Evolutionary conservation across 2,113 vertebrate species (phyloP).

Genomic region (Grus americana): DNA sequence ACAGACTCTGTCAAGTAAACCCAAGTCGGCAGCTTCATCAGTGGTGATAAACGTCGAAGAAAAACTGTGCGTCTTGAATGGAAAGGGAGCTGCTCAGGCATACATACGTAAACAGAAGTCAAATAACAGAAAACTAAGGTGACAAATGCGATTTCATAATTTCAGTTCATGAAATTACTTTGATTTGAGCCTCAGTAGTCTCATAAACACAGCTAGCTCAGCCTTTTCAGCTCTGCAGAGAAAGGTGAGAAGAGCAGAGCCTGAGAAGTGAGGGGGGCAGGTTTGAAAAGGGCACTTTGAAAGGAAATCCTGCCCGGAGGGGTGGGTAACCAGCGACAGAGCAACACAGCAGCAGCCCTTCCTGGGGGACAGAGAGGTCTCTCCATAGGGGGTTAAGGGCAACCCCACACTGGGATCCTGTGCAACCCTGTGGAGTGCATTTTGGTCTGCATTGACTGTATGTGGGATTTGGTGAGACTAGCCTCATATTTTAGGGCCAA

Average conservation of each 20-base stretch:
- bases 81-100: not conserved
- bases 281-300: not conserved
- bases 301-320: not conserved
- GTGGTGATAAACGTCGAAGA: not conserved
- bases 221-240: not conserved
- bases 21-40: not conserved
- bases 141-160: not conserved
- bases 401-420: rapidly evolving
- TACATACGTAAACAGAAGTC: not conserved
- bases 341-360: not conserved
- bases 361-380: not conserved
- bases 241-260: not conserved
- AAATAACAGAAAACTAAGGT: not conserved
- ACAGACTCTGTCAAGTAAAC: not conserved
- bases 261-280: not conserved
- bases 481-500: not conserved
- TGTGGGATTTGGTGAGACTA: not conserved
- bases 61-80: rapidly evolving
- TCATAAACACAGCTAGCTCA: not conserved
- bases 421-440: not conserved
- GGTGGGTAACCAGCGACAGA: not conserved
- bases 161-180: not conserved
- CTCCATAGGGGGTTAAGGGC: not conserved
- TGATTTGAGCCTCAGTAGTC: not conserved
- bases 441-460: not conserved